phyloP scores from a whole-genome alignment of 2,113 vertebrate genomes.

The Actinemys pallida region DNA sequence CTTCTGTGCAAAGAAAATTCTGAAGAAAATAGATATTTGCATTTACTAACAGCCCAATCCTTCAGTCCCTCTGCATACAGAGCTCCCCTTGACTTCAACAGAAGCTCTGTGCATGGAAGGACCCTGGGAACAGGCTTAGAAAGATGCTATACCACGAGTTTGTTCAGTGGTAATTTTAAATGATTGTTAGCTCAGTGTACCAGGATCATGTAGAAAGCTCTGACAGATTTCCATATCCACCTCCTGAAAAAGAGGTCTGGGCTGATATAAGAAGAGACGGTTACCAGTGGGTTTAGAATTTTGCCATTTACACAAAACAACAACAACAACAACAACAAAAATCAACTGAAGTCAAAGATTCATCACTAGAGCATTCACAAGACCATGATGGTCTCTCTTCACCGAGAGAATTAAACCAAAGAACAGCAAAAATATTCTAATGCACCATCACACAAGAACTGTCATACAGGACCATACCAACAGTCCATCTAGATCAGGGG shows the following conservation, averaged over 20 bases:
- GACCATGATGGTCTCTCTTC: neutral
- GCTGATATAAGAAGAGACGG: neutral
- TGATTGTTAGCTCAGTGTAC: neutral
- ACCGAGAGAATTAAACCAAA: neutral
- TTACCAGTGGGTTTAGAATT: neutral
- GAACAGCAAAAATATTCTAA: accelerated
- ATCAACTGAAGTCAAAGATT: neutral
- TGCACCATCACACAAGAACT: accelerated
- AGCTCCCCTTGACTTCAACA: neutral
- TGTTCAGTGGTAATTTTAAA: neutral
- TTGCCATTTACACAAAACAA: neutral
- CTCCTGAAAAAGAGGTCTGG: accelerated
- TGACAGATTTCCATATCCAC: accelerated
- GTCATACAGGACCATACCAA: accelerated
- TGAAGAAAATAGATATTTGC: neutral
- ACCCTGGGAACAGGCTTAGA: neutral
- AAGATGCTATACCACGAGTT: neutral
- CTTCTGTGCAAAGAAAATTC: neutral
- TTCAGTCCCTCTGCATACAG: neutral
- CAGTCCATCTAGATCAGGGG: neutral
- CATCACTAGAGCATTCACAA: neutral
- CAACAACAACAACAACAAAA: no score
- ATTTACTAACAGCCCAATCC: neutral
- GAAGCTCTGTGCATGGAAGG: neutral
- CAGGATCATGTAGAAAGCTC: neutral